A percentile compares a stretch with the other conserved stretches of the same genome.
Conservation (phyloP, 1,140 invertebrate species). For the Popillia japonica region DNA sequence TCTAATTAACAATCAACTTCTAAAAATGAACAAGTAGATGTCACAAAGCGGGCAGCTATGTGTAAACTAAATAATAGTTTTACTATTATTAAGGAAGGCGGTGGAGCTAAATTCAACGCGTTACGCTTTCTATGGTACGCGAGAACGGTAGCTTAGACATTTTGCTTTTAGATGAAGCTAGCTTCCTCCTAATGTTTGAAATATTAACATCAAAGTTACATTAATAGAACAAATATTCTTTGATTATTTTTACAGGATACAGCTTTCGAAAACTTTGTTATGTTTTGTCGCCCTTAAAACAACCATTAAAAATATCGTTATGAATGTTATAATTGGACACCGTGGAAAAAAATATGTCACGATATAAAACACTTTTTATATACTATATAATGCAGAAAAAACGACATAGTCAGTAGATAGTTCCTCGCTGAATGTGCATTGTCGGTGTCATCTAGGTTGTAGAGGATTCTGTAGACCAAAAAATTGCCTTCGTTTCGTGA, state of each 20-base stretch:
- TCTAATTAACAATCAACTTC: constrained; percentile 19
- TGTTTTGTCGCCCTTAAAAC: neutral
- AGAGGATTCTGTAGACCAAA: constrained; percentile 42
- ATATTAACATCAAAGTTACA: neutral
- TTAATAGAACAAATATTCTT: constrained; percentile 19
- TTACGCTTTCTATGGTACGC: neutral
- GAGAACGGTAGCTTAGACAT: neutral
- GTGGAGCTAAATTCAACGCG: neutral
- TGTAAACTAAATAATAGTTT: constrained; percentile 21
- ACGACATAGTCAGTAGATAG: constrained; percentile 33
- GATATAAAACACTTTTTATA: neutral
- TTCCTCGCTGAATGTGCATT: constrained; percentile 20
- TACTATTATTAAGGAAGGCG: neutral
- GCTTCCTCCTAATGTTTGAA: neutral
- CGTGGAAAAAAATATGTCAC: neutral
- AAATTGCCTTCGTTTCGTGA: constrained; percentile 46
- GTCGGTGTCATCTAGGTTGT: constrained; percentile 34
- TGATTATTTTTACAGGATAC: constrained; percentile 19
- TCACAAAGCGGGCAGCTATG: constrained; percentile 4
- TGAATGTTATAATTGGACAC: constrained; percentile 38
- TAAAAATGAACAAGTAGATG: neutral
- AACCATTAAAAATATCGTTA: constrained; percentile 40
- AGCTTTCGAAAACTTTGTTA: constrained; percentile 3
- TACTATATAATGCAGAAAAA: neutral
- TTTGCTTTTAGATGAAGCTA: neutral